Conservation (phyloP, 64 coral and sea anemone species). For the Hydrozoanthus tunicans region DNA sequence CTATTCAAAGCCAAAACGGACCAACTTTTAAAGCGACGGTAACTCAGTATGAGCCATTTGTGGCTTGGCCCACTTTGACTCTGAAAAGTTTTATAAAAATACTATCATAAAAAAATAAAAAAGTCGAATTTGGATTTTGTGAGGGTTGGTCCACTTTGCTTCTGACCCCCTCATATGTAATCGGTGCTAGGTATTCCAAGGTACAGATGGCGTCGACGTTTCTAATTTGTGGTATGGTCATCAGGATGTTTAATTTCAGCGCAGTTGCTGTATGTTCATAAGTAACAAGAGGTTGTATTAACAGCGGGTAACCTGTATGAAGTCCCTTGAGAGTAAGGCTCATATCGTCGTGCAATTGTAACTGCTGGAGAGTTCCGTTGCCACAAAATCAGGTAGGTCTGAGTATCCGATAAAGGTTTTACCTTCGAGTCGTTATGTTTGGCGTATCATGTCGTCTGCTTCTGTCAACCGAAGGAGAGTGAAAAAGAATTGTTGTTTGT, state of each 20-base stretch:
- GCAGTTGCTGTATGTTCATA: neutral
- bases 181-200: conserved; percentile 20
- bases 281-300: conserved; percentile 17
- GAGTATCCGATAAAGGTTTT: neutral
- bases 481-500: conserved; percentile 16
- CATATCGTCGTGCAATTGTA: conserved; percentile 14
- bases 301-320: conserved; percentile 1
- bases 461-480: conserved; percentile 29
- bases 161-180: neutral
- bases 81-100: conserved; percentile 9
- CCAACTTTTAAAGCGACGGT: neutral
- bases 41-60: neutral
- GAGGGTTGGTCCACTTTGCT: neutral
- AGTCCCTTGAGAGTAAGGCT: neutral
- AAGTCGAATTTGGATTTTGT: conserved; percentile 19
- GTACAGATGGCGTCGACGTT: conserved; percentile 6
- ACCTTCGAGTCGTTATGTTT: conserved; percentile 12
- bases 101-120: conserved; percentile 2
- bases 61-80: conserved; percentile 1
- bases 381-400: conserved; percentile 12
- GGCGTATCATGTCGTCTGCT: conserved; percentile 31
- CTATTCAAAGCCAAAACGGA: neutral
- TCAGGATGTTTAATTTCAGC: conserved; percentile 29
- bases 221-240: conserved; percentile 28
- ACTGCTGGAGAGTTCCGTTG: neutral